Evolutionary conservation across 2,888 invertebrate genomes (phyloP).

Genomic region (Lasioglossum morio): DNA sequence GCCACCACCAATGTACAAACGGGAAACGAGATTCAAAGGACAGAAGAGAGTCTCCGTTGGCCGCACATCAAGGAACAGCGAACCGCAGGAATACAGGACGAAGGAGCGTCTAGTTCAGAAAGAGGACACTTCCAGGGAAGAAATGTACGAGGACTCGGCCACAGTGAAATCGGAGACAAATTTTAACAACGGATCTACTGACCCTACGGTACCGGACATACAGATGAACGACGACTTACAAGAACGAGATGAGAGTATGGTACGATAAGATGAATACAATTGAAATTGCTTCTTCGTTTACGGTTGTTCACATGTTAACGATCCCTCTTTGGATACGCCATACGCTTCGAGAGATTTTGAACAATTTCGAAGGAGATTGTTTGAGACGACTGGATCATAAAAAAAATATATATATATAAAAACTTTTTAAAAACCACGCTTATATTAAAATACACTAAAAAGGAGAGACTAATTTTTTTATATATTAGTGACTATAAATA

Average conservation of each 20-base stretch:
- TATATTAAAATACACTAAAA: too few relatives aligned
- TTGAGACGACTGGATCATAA: too few relatives aligned
- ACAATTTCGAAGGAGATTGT: background rate
- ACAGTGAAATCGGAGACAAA: slow-evolving; percentile 69
- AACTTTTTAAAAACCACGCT: too few relatives aligned
- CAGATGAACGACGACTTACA: slow-evolving; percentile 77
- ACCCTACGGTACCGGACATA: slow-evolving; percentile 78
- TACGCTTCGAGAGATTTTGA: background rate
- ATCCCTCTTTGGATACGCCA: background rate
- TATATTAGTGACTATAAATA: too few relatives aligned
- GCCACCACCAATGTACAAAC: slow-evolving; percentile 81
- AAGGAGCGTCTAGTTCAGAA: slow-evolving; percentile 60
- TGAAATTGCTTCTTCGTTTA: slow-evolving; percentile 6
- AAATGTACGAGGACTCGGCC: slow-evolving; percentile 58
- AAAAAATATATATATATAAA: too few relatives aligned
- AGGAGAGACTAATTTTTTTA: too few relatives aligned
- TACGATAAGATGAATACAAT: slow-evolving; percentile 54
- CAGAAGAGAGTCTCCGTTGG: slow-evolving; percentile 85
- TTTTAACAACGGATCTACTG: slow-evolving; percentile 72
- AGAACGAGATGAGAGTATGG: slow-evolving; percentile 71
- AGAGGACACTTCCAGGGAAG: slow-evolving; percentile 59
- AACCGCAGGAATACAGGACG: slow-evolving; percentile 57
- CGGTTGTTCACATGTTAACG: background rate
- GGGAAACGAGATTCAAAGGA: slow-evolving; percentile 85
- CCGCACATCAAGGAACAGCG: slow-evolving; percentile 73